Conservation (phyloP, 2,797 vertebrate genomes). For the Taenioides sp. region DNA sequence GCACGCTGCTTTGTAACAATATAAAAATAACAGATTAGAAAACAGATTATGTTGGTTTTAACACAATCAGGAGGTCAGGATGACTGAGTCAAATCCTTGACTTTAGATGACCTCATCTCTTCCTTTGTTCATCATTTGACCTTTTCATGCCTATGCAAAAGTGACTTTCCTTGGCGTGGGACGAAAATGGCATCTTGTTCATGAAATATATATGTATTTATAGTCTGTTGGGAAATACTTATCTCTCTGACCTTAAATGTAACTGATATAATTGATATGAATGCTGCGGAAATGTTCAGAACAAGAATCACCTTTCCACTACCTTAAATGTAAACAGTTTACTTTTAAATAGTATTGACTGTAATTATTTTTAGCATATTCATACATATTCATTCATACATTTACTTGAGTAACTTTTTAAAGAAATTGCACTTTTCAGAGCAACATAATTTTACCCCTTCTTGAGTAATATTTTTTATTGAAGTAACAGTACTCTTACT, state of each 20-base stretch:
- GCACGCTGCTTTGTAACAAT: neutral
- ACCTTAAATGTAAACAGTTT: too few relatives aligned
- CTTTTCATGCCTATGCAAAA: neutral
- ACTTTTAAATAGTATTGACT: too few relatives aligned
- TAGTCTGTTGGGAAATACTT: neutral
- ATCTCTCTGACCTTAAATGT: conserved; percentile 2
- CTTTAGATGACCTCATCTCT: neutral
- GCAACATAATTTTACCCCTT: too few relatives aligned
- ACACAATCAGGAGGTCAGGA: neutral
- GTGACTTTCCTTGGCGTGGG: neutral
- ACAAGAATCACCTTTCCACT: neutral
- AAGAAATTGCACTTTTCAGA: too few relatives aligned
- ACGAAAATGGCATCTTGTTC: neutral
- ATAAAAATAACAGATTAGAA: neutral
- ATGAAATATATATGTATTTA: neutral
- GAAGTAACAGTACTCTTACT: too few relatives aligned
- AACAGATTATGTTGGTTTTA: neutral
- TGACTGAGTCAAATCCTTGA: neutral
- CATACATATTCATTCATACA: too few relatives aligned
- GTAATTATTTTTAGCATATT: too few relatives aligned
- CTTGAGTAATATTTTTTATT: too few relatives aligned
- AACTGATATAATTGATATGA: neutral
- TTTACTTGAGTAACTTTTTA: too few relatives aligned
- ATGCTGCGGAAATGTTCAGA: neutral
- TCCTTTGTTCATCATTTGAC: conserved; percentile 1